phyloP scores from a whole-genome alignment of 2,113 vertebrate species.

The Bombycilla garrulus region DNA sequence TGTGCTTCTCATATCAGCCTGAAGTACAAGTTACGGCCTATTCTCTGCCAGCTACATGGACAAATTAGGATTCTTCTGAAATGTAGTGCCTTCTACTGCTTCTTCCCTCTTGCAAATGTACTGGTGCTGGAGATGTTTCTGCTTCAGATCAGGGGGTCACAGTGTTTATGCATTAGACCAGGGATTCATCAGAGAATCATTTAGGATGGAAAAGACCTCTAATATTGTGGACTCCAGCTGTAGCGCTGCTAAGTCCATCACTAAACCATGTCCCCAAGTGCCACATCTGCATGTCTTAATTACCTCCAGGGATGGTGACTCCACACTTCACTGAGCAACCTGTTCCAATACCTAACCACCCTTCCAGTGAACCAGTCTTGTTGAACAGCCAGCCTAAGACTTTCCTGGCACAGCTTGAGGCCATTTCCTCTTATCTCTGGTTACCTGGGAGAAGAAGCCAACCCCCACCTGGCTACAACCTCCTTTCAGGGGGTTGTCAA shows the following conservation, averaged over 20 bases:
- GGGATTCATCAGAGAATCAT: not conserved
- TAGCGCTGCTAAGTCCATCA: not conserved
- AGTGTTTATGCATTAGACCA: not conserved
- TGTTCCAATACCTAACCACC: not conserved
- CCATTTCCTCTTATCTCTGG: not conserved
- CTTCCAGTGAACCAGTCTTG: not conserved
- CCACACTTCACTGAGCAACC: not conserved
- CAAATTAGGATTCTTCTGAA: not conserved
- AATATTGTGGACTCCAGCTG: not conserved
- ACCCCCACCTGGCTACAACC: not conserved
- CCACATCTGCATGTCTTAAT: not conserved
- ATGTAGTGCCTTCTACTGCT: not conserved
- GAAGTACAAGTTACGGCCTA: not conserved
- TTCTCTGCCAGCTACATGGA: not conserved
- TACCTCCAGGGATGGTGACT: not conserved
- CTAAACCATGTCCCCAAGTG: not conserved
- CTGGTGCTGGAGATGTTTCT: not conserved
- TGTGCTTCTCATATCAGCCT: not conserved
- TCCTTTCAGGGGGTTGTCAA: not conserved
- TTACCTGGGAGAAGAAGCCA: not conserved
- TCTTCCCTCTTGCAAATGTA: not conserved
- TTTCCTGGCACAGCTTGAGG: not conserved
- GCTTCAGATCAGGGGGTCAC: not conserved
- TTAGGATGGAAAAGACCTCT: not conserved
- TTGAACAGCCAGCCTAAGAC: not conserved